Base-by-base conservation (phyloP, 2,888 invertebrate species). In the Eupithecia abbreviata region DNA sequence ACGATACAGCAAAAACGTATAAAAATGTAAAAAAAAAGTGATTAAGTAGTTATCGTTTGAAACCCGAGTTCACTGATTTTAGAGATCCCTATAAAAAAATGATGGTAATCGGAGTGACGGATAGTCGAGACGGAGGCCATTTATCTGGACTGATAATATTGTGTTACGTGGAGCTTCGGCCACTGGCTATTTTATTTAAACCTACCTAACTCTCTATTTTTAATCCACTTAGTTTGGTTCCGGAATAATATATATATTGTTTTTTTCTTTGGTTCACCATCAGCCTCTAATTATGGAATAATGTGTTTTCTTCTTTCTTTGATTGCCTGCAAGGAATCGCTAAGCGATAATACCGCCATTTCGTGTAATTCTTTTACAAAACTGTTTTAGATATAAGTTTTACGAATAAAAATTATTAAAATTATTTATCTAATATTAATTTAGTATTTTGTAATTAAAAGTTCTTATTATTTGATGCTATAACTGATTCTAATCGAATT, bases 21-120 rank as follows among this genome's bases (percentile, higher is more conserved):
- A 66, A 65, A 71, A 43, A 49, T 67, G 13, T 55, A 74, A 76
- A 76, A 30, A 76, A 30, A 76, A 78, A 75, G 76, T 82, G 79
- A 82, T 82, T 79, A 78, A 81, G 82, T 80, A 72, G 81, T 81
- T 80, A 80, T 42, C 70, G 43, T 72, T 65, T 69, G 74, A 80
- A 81, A 80, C 78, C 49, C 74, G 81, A 70, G 51, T 42, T 47
- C 45, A 75, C 73, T 72, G 72, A 62, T 73, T 77, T 81, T 81
- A 78, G 81, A 77, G 80, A 72, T 81, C 80, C 45, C 72, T 73
- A 62, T n/a, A 76, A 75, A 78, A 76, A 76, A 71, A 65, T 74
- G 69, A 78, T 76, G 69, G 65, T 78, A 72, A 78, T 78, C 78
- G 55, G 47, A 74, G 65, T 78, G 78, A 78, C 78, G 58, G 76